These are phyloP conservation scores for Empis livida DNA, from an alignment of 2,888 invertebrate genomes.

Conservation along the genomic window DNA sequence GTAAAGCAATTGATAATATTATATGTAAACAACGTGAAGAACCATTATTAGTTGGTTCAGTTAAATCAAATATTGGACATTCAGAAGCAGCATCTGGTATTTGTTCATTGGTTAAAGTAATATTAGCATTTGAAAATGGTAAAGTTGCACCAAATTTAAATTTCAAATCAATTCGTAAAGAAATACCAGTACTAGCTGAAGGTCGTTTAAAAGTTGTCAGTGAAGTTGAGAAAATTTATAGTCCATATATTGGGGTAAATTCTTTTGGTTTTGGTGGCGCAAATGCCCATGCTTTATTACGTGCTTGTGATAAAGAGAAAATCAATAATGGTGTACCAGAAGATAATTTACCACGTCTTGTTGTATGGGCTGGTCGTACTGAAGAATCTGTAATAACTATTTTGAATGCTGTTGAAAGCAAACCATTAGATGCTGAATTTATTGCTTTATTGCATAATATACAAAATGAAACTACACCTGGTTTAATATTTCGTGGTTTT, in stretches of 20 bases:
- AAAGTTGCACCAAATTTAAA: constrained; percentile 78
- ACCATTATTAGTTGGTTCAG: constrained; percentile 73
- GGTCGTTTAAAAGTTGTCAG: constrained; percentile 59
- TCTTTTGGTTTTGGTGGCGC: constrained; percentile 92
- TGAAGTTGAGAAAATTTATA: constrained; percentile 53
- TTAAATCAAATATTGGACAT: constrained; percentile 92
- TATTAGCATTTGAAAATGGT: constrained; percentile 69
- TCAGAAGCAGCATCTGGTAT: constrained; percentile 77
- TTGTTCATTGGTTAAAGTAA: constrained; percentile 68
- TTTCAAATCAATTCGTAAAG: constrained; percentile 48
- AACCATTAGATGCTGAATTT: constrained; percentile 48
- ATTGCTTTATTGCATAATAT: constrained; percentile 47
- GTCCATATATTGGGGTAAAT: constrained; percentile 70
- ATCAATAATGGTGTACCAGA: constrained; percentile 44
- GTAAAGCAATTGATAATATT: constrained; percentile 66
- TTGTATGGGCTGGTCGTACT: constrained; percentile 66
- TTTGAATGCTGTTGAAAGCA: constrained; percentile 47
- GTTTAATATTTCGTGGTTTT: constrained; percentile 66
- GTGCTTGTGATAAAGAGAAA: constrained; percentile 23
- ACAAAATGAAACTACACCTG: constrained; percentile 43
- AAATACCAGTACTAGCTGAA: constrained; percentile 46
- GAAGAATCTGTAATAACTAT: constrained; percentile 57
- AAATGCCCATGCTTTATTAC: constrained; percentile 44
- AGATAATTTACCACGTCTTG: constrained; percentile 58
- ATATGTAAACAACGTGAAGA: constrained; percentile 61